Evolutionary conservation across 2,113 vertebrate genomes (phyloP).

Genomic region (Carassius auratus): DNA sequence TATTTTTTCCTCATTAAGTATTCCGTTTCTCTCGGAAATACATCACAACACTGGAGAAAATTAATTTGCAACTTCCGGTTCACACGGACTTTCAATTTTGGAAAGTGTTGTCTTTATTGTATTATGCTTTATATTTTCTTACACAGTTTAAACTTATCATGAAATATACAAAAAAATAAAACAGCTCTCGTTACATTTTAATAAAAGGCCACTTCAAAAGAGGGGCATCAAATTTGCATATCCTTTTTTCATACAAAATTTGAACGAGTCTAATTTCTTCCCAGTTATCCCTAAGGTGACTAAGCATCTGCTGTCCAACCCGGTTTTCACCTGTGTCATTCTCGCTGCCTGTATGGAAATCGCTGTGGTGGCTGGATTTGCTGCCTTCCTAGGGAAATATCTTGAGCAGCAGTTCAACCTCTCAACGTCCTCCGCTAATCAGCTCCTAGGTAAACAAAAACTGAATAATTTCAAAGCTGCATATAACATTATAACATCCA

Average conservation of each 20-base stretch:
- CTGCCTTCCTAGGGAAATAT: slow-evolving; percentile 95
- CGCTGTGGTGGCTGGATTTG: slow-evolving; percentile 93
- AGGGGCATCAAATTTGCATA: background rate
- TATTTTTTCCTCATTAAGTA: no score
- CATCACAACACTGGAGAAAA: no score
- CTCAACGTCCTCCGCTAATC: slow-evolving; percentile 97
- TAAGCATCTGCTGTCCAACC: slow-evolving; percentile 94
- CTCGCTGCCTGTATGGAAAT: slow-evolving; percentile 98
- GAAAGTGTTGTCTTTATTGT: background rate
- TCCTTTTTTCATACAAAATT: no score
- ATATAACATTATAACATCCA: background rate
- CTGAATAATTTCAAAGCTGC: background rate
- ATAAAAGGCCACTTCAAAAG: background rate
- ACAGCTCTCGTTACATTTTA: background rate
- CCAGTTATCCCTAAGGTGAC: slow-evolving; percentile 97
- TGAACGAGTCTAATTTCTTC: slow-evolving; percentile 21
- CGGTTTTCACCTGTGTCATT: slow-evolving; percentile 96
- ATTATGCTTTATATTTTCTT: background rate
- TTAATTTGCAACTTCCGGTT: no score
- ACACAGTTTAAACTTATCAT: background rate
- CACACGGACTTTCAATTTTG: background rate
- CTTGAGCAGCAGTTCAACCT: slow-evolving; percentile 98
- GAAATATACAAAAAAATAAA: background rate
- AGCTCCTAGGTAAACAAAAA: slow-evolving; percentile 85
- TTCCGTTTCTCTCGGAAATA: no score